Evolutionary conservation across 2,888 invertebrate species (phyloP).

Genomic region (Imbricaverruca yamaguchii): DNA sequence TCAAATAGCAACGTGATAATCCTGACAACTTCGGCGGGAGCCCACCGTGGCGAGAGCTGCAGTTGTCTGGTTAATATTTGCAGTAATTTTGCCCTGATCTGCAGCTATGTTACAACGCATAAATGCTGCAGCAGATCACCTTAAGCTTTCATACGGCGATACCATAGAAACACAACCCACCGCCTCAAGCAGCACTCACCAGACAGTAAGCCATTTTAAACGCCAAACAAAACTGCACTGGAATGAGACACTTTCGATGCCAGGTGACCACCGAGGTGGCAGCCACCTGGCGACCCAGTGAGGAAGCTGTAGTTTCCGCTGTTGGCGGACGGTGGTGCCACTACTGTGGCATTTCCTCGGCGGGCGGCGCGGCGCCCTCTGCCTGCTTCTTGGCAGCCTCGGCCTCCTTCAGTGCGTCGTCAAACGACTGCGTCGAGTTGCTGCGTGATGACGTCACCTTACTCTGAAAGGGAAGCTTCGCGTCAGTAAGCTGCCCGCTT

Average conservation of each 20-base stretch:
- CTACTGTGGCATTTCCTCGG: not conserved
- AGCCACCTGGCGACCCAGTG: not conserved
- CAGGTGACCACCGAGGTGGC: not conserved
- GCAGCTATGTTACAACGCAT: too few relatives aligned
- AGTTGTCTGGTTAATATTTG: not conserved
- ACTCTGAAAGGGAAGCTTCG: constrained; percentile 51
- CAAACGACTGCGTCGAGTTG: constrained; percentile 81
- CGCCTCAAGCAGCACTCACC: not conserved
- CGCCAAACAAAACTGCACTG: not conserved
- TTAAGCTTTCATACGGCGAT: not conserved
- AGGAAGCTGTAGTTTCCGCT: not conserved
- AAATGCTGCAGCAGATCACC: too few relatives aligned
- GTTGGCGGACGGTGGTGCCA: not conserved
- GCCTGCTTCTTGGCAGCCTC: constrained; percentile 45
- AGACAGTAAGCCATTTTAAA: not conserved
- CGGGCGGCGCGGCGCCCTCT: constrained; percentile 24
- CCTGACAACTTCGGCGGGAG: not conserved
- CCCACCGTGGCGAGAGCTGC: not conserved
- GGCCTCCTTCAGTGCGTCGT: constrained; percentile 67
- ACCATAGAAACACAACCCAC: not conserved
- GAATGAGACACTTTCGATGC: constrained; percentile 15
- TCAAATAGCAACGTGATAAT: not conserved
- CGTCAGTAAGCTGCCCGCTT: not conserved
- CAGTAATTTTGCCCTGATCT: too few relatives aligned
- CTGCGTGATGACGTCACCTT: constrained; percentile 80